phyloP scores from a whole-genome alignment of 2,113 vertebrate species.

The Lanius collurio region DNA sequence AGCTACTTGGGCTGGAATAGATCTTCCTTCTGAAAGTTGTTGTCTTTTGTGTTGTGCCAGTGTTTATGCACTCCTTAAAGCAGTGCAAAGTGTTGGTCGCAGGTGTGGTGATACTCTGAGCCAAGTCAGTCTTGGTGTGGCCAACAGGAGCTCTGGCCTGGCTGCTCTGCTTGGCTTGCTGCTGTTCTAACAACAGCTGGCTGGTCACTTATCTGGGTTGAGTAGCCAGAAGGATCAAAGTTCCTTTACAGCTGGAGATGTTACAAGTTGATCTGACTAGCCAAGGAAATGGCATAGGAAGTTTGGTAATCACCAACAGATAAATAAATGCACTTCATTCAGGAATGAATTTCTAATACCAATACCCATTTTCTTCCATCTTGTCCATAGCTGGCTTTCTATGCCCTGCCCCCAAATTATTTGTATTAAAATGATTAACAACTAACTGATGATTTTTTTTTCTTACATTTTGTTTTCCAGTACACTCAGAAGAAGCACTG shows the following conservation, averaged over 20 bases:
- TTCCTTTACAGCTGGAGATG: neutral
- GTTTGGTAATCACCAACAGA: neutral
- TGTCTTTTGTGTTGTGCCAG: neutral
- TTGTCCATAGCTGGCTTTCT: neutral
- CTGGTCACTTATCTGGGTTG: neutral
- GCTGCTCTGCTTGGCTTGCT: neutral
- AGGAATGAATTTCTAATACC: neutral
- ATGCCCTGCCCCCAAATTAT: neutral
- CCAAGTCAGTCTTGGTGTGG: neutral
- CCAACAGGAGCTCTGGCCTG: neutral
- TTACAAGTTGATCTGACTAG: neutral
- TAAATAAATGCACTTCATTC: neutral
- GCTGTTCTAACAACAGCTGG: neutral
- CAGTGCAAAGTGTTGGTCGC: neutral
- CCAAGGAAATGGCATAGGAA: neutral
- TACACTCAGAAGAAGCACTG: constrained; percentile 91
- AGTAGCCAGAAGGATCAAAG: neutral
- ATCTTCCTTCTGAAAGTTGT: neutral
- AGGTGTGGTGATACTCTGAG: neutral
- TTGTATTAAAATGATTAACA: neutral
- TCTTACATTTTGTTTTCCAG: constrained; percentile 34
- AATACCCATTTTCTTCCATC: neutral
- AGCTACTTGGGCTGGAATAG: neutral
- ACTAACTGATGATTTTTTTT: neutral
- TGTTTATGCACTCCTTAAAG: neutral